Conservation (phyloP, 2,888 invertebrate species). For the Ctena decussata region DNA sequence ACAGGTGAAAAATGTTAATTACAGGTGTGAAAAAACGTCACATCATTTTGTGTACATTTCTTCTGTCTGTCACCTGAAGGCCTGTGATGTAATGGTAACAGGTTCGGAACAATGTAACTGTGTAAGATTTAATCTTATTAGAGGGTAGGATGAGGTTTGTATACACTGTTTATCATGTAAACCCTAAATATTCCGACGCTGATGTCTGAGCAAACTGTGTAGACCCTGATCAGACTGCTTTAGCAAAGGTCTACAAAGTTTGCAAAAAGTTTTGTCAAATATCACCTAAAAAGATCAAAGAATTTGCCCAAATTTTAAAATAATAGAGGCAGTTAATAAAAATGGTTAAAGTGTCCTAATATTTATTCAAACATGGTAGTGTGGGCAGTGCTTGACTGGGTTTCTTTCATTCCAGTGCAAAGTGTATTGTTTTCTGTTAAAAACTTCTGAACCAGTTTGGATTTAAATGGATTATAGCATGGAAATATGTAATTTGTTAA, state of each 20-base stretch:
- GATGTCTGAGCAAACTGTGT: too few species aligned
- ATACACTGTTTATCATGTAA: too few species aligned
- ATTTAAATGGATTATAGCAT: neutral
- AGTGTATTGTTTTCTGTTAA: neutral
- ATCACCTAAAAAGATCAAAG: too few species aligned
- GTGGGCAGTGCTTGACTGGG: neutral
- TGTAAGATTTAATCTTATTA: neutral
- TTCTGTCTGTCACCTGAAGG: neutral
- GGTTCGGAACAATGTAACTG: neutral
- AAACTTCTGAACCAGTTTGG: neutral
- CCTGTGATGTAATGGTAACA: neutral
- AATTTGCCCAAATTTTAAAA: too few species aligned
- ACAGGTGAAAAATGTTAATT: conserved; percentile 9
- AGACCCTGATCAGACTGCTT: too few species aligned
- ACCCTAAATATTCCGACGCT: too few species aligned
- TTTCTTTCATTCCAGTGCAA: neutral
- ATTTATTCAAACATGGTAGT: too few species aligned
- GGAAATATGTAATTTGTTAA: neutral
- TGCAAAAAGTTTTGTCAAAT: too few species aligned
- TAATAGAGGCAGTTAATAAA: too few species aligned
- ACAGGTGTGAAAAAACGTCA: neutral
- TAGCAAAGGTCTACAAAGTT: too few species aligned
- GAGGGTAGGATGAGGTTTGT: neutral
- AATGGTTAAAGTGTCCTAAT: too few species aligned
- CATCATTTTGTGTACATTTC: neutral